phyloP scores from a whole-genome alignment of 2,113 vertebrate species.

The Oncorhynchus clarkii region DNA sequence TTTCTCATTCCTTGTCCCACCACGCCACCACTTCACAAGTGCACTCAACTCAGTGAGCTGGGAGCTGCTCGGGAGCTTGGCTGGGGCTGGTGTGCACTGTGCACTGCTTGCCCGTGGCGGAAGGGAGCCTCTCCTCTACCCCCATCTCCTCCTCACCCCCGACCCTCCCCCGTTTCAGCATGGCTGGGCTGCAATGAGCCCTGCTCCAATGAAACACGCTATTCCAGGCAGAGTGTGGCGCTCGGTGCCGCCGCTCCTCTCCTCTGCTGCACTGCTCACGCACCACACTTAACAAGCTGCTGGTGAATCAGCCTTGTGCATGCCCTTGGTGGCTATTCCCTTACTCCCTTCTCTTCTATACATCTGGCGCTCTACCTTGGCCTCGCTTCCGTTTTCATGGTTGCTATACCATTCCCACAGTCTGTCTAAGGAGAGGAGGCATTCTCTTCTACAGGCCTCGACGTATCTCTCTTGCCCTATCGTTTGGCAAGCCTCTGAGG shows the following conservation, averaged over 20 bases:
- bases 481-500: no score
- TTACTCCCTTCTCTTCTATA: neutral
- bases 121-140: neutral
- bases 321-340: neutral
- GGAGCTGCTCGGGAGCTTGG: neutral
- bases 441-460: no score
- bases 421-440: no score
- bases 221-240: constrained; percentile 5
- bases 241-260: neutral
- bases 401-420: no score
- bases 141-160: no score
- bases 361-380: no score
- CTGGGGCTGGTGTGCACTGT: neutral
- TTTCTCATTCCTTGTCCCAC: neutral
- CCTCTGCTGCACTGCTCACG: neutral
- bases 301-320: neutral
- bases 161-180: constrained; percentile 12
- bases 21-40: neutral
- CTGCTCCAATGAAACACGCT: constrained; percentile 29
- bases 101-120: neutral
- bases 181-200: constrained; percentile 39
- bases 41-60: constrained; percentile 1
- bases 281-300: constrained; percentile 33
- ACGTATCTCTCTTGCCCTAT: no score
- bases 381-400: no score